These are phyloP conservation scores for Parochlus steinenii DNA, from an alignment of 2,888 invertebrate species.

Conservation along the genomic window DNA sequence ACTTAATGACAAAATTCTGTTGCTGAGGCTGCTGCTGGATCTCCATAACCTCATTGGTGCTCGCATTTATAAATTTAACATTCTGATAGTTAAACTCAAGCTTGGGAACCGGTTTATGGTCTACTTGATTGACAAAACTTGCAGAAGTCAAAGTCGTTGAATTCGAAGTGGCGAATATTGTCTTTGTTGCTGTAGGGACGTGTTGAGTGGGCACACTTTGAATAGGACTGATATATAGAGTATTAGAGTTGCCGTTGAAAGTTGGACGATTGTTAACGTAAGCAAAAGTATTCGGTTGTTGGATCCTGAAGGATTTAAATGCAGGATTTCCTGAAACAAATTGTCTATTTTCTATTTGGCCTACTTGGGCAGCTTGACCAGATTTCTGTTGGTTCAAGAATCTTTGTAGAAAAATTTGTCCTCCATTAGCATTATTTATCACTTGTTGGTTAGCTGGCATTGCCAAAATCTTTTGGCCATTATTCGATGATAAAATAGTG, in stretches of 20 bases:
- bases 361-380: too few species aligned
- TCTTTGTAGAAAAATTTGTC: conserved; percentile 9
- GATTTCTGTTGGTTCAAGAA: conserved; percentile 8
- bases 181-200: background rate
- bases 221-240: conserved; percentile 2
- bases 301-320: conserved; percentile 4
- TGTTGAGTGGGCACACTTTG: background rate
- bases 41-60: too few species aligned
- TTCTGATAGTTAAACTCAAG: too few species aligned
- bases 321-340: background rate
- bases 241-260: too few species aligned
- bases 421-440: conserved; percentile 29
- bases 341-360: too few species aligned
- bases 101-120: too few species aligned
- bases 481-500: conserved; percentile 36
- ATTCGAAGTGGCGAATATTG: too few species aligned
- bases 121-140: too few species aligned
- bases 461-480: conserved; percentile 18
- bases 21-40: too few species aligned
- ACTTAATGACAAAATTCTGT: too few species aligned
- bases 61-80: too few species aligned
- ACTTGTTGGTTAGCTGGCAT: conserved; percentile 21
- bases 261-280: conserved; percentile 3
- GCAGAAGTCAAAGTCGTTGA: too few species aligned
- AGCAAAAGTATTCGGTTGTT: background rate